A percentile compares a stretch with the other conserved stretches of the same genome.
Conservation (phyloP, 2,888 invertebrate species). For the Chalcis sispes region DNA sequence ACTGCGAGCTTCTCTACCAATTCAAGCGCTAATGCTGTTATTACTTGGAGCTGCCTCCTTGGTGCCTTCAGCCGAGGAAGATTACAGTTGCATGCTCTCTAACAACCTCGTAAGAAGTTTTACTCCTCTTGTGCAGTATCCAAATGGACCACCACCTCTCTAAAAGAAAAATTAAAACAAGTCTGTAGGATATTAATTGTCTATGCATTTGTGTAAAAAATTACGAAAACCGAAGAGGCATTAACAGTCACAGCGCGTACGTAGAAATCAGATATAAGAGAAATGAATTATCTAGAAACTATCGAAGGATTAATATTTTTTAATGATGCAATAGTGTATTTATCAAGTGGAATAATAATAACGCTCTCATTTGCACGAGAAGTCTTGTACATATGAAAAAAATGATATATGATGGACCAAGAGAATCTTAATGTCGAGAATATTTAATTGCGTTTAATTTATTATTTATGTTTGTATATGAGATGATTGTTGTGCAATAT, state of each 20-base stretch:
- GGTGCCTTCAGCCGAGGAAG: conserved; percentile 91
- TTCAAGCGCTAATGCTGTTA: conserved; percentile 95
- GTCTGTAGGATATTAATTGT: neutral
- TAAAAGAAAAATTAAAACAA: conserved; percentile 74
- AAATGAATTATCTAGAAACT: neutral
- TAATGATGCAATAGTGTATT: conserved; percentile 15
- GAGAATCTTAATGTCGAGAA: conserved; percentile 44
- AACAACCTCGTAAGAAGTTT: conserved; percentile 90
- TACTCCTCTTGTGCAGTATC: conserved; percentile 92
- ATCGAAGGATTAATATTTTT: conserved; percentile 17
- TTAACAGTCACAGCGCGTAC: conserved; percentile 9
- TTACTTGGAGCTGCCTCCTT: conserved; percentile 95
- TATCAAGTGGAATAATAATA: conserved; percentile 32
- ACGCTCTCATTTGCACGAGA: conserved; percentile 29
- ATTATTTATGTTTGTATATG: conserved; percentile 59
- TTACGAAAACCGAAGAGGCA: neutral
- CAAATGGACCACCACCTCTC: conserved; percentile 95
- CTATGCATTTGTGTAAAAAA: conserved; percentile 1
- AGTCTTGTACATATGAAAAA: conserved; percentile 47
- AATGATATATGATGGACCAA: conserved; percentile 55
- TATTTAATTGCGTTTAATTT: conserved; percentile 59
- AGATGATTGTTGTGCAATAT: conserved; percentile 60
- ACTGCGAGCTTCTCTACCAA: conserved; percentile 92
- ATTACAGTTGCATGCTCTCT: conserved; percentile 89
- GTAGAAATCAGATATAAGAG: neutral